Percentiles rank a stretch among this genome's conserved stretches.
These are phyloP conservation scores for Cirrhinus molitorella DNA, from an alignment of 2,797 vertebrate genomes.

Conservation along the genomic window DNA sequence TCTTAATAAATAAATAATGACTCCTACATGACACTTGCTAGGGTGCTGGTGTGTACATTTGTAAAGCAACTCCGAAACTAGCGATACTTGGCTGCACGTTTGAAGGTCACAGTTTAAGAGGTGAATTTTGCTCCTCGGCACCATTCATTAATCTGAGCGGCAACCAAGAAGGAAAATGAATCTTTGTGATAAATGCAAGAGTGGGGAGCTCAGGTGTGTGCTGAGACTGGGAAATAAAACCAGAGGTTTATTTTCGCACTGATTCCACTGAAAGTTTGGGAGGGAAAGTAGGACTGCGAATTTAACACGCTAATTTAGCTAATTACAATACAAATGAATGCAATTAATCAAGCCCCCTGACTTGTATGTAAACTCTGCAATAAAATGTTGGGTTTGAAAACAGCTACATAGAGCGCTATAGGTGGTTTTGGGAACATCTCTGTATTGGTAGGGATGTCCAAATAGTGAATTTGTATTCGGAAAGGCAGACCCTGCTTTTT, in stretches of 20 bases:
- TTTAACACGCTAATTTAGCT: slow-evolving; percentile 11
- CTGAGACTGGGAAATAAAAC: slow-evolving; percentile 65
- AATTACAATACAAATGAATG: not conserved
- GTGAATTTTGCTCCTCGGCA: slow-evolving; percentile 66
- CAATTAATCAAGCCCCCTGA: slow-evolving; percentile 3
- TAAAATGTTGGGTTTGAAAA: not conserved
- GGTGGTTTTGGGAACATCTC: not conserved
- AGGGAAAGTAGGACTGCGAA: not conserved
- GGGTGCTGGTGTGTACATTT: slow-evolving; percentile 42
- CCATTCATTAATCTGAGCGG: slow-evolving; percentile 75
- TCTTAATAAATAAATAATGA: slow-evolving; percentile 20
- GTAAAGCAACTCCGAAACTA: slow-evolving; percentile 54
- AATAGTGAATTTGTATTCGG: too few relatives aligned
- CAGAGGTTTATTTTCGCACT: slow-evolving; percentile 50
- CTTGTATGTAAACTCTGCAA: not conserved
- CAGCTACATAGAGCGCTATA: not conserved
- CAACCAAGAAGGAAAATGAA: slow-evolving; percentile 67
- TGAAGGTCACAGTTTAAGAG: slow-evolving; percentile 75
- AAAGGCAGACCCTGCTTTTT: too few relatives aligned
- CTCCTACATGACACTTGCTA: slow-evolving; percentile 13
- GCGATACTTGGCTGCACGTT: slow-evolving; percentile 61
- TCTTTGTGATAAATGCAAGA: slow-evolving; percentile 73
- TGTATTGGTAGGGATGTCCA: too few relatives aligned
- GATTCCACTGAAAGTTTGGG: not conserved
- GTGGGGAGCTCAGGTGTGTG: slow-evolving; percentile 65